These are phyloP conservation scores for Mellilla xanthometata DNA, from an alignment of 2,888 invertebrate genomes.

Conservation along the genomic window DNA sequence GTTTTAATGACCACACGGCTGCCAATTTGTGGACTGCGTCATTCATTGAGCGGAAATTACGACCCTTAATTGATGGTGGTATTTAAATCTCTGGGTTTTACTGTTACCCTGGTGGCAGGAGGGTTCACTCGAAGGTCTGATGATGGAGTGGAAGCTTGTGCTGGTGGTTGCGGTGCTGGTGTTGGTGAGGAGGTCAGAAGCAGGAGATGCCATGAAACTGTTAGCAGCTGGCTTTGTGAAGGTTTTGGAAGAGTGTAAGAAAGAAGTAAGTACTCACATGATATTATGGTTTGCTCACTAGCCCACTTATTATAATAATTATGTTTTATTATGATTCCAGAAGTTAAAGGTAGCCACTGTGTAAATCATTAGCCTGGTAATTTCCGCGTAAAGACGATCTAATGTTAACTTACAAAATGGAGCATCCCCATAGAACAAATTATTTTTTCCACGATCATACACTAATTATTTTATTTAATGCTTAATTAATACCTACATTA, in stretches of 20 bases:
- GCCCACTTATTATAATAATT: too few relatives aligned
- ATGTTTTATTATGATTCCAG: too few relatives aligned
- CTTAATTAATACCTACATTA: too few relatives aligned
- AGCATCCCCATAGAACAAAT: too few relatives aligned
- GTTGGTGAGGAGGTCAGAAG: slow-evolving; percentile 31
- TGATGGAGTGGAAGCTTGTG: slow-evolving; percentile 14
- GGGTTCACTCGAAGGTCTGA: slow-evolving; percentile 9
- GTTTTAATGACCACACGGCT: background rate
- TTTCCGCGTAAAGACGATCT: too few relatives aligned
- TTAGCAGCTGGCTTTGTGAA: slow-evolving; percentile 56
- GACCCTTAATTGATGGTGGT: too few relatives aligned
- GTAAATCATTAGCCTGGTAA: too few relatives aligned
- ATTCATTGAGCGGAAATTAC: slow-evolving; percentile 1
- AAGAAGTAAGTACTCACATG: slow-evolving; percentile 44
- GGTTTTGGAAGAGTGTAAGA: slow-evolving; percentile 55
- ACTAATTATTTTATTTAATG: too few relatives aligned
- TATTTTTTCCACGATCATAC: too few relatives aligned
- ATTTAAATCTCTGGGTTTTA: background rate
- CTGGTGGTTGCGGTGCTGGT: slow-evolving; percentile 30
- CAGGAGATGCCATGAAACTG: slow-evolving; percentile 50
- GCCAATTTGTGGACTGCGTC: background rate
- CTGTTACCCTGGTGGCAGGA: background rate
- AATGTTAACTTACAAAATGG: too few relatives aligned
- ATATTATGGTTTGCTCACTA: too few relatives aligned
- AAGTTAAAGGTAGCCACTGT: too few relatives aligned